Conservation (phyloP, 2,888 invertebrate genomes). For the Heteromyza rotundicornis region DNA sequence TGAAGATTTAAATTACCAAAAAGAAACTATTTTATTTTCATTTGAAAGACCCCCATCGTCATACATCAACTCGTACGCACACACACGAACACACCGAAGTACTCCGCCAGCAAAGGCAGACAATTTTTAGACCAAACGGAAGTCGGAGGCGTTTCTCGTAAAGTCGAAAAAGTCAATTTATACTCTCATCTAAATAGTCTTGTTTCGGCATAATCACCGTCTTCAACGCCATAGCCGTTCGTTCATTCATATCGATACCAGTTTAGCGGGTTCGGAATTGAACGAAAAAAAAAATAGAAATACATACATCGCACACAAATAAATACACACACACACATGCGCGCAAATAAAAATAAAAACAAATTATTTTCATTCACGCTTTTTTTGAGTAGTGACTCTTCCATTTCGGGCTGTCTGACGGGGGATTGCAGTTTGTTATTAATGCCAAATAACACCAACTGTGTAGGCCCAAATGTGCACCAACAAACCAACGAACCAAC, state of each 20-base stretch:
- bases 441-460: slow-evolving; percentile 12
- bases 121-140: slow-evolving; percentile 24
- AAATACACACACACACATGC: neutral
- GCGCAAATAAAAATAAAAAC: neutral
- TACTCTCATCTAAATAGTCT: slow-evolving; percentile 12
- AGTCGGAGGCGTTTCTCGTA: slow-evolving; percentile 23
- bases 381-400: neutral
- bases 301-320: neutral
- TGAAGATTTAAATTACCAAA: too few species aligned
- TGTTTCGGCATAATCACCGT: slow-evolving; percentile 19
- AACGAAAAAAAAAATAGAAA: too few species aligned
- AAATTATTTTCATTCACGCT: neutral
- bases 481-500: too few species aligned
- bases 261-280: slow-evolving; percentile 7
- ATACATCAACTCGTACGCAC: neutral
- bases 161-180: slow-evolving; percentile 3
- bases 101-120: neutral
- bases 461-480: neutral
- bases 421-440: neutral
- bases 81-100: neutral
- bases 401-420: neutral
- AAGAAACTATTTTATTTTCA: too few species aligned
- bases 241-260: slow-evolving; percentile 3
- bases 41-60: too few species aligned
- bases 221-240: neutral